phyloP scores from a whole-genome alignment of 2,113 vertebrate genomes.

The Neomonachus schauinslandi region DNA sequence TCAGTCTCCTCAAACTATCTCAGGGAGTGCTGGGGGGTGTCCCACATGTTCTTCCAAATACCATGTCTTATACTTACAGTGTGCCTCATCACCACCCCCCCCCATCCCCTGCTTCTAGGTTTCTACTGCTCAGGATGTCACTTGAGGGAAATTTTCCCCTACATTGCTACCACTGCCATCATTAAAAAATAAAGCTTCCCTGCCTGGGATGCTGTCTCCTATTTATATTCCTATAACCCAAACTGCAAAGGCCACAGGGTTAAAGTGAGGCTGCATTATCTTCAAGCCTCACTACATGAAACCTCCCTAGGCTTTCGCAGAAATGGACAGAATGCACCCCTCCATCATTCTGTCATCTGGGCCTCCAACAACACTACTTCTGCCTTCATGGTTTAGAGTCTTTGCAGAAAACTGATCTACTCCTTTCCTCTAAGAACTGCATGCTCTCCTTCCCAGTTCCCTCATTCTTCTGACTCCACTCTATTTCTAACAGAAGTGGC shows the following conservation, averaged over 20 bases:
- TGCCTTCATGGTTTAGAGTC: background rate
- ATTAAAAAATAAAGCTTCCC: background rate
- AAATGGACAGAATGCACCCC: background rate
- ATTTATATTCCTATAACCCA: background rate
- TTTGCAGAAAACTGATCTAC: background rate
- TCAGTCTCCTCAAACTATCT: background rate
- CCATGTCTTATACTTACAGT: background rate
- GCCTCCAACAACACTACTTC: background rate
- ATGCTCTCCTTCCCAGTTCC: background rate
- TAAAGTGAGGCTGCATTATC: background rate
- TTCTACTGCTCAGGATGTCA: background rate
- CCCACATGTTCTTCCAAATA: background rate
- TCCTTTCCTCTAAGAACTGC: background rate
- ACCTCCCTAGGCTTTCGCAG: background rate
- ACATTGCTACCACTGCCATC: background rate
- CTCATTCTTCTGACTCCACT: background rate
- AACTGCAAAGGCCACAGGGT: background rate
- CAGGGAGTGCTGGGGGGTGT: background rate
- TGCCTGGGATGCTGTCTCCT: background rate
- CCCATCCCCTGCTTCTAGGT: background rate
- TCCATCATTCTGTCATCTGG: background rate
- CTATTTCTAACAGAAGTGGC: background rate
- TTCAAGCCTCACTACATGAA: background rate
- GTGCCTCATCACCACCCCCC: background rate
- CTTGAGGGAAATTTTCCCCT: background rate